These are phyloP conservation scores for Contarinia nasturtii DNA, from an alignment of 1,140 invertebrate genomes.

Conservation along the genomic window DNA sequence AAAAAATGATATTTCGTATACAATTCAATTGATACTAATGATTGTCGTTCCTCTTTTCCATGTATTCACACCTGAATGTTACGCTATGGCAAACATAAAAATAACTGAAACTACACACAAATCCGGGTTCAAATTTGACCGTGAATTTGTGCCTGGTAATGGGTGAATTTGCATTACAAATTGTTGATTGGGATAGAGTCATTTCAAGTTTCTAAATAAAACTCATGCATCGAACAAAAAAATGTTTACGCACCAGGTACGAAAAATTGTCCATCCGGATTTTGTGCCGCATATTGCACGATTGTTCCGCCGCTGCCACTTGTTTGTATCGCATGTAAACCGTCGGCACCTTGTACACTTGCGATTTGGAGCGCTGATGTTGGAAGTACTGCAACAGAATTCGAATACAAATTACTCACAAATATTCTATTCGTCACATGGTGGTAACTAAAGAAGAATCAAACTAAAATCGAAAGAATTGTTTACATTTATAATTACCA, in stretches of 20 bases:
- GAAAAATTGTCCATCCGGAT: conserved; percentile 13
- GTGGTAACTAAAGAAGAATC: too few relatives aligned
- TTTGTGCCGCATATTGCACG: conserved; percentile 5
- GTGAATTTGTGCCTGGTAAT: too few relatives aligned
- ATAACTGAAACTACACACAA: too few relatives aligned
- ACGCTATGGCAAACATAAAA: too few relatives aligned
- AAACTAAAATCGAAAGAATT: conserved; percentile 4
- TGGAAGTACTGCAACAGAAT: not conserved
- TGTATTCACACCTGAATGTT: too few relatives aligned
- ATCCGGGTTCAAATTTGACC: too few relatives aligned
- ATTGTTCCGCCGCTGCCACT: not conserved
- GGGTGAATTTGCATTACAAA: too few relatives aligned
- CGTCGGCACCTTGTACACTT: conserved; percentile 1
- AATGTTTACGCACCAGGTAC: conserved; percentile 4
- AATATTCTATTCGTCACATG: not conserved
- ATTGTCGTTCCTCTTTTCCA: too few relatives aligned
- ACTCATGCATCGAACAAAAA: not conserved
- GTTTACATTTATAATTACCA: conserved; percentile 32
- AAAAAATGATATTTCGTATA: too few relatives aligned
- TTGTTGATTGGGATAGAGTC: too few relatives aligned
- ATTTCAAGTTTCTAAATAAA: too few relatives aligned
- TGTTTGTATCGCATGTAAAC: not conserved
- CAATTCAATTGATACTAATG: too few relatives aligned
- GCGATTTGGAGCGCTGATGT: conserved; percentile 2
- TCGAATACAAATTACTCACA: not conserved